Percentiles rank a stretch among this genome's conserved stretches.
These are phyloP conservation scores for Pangasius larnaudii DNA, from an alignment of 2,797 vertebrate genomes.

Conservation along the genomic window DNA sequence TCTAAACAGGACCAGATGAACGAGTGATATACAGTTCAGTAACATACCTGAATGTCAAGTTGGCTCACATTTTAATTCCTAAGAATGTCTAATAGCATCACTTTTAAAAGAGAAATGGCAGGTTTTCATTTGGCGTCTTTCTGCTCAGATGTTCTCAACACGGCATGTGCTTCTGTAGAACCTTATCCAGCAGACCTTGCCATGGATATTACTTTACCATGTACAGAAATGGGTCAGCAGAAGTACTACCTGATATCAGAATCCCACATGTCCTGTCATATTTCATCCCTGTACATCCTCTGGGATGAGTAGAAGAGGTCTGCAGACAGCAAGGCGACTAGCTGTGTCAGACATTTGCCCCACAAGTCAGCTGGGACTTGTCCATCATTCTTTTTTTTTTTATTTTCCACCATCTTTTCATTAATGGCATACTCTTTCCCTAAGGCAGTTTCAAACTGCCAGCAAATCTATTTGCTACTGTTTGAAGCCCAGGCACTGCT, in stretches of 20 bases:
- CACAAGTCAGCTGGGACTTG: conserved; percentile 53
- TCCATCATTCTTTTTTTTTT: conserved; percentile 53
- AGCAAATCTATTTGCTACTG: conserved; percentile 35
- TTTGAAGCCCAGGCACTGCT: background rate
- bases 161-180: conserved; percentile 24
- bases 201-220: conserved; percentile 51
- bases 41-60: conserved; percentile 22
- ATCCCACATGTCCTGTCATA: conserved; percentile 41
- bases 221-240: conserved; percentile 39
- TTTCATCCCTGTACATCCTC: conserved; percentile 38
- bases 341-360: conserved; percentile 55
- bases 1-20: conserved; percentile 29
- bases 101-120: conserved; percentile 8
- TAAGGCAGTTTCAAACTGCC: conserved; percentile 37
- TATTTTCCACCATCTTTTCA: conserved; percentile 36
- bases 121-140: conserved; percentile 24
- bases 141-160: background rate
- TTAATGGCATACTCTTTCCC: conserved; percentile 35
- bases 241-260: conserved; percentile 40
- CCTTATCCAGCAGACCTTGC: conserved; percentile 24
- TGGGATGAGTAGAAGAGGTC: conserved; percentile 24
- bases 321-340: conserved; percentile 47
- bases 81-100: conserved; percentile 6
- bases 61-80: background rate
- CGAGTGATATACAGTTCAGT: conserved; percentile 11